Evolutionary conservation across 2,113 vertebrate genomes (phyloP).

Genomic region (Callopanchax toddi): DNA sequence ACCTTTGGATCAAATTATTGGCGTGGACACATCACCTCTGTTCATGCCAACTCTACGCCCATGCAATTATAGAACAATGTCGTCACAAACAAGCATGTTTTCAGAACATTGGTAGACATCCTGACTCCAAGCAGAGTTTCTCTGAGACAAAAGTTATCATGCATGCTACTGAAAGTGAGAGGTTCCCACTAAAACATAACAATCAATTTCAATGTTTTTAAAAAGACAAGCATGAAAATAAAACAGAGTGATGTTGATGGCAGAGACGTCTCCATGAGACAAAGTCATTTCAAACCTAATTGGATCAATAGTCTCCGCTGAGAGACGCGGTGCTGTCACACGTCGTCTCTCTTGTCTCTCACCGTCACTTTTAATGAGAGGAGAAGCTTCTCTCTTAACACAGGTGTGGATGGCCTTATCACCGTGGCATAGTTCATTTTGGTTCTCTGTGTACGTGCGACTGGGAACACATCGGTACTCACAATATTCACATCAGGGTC

Average conservation of each 20-base stretch:
- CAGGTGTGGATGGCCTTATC: slow-evolving; percentile 18
- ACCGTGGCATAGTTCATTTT: slow-evolving; percentile 7
- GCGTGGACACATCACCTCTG: no score
- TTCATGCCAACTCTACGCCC: no score
- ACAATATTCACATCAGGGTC: slow-evolving; percentile 28
- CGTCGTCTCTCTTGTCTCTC: not conserved
- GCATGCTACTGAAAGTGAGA: no score
- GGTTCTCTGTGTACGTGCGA: not conserved
- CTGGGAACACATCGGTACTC: not conserved
- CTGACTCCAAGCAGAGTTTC: no score
- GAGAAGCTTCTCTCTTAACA: not conserved
- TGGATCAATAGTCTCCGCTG: slow-evolving; percentile 9
- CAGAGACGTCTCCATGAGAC: not conserved
- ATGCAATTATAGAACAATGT: no score
- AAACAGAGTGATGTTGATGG: slow-evolving; percentile 5
- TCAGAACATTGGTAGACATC: no score
- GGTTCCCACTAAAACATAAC: not conserved
- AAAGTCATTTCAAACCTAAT: not conserved
- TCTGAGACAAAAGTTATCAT: no score
- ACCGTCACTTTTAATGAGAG: slow-evolving; percentile 22
- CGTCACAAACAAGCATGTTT: no score
- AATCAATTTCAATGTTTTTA: not conserved
- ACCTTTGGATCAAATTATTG: no score
- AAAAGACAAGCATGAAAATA: not conserved
- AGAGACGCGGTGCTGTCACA: slow-evolving; percentile 5